Evolutionary conservation across 2,888 invertebrate genomes (phyloP), one percentile per base, ranked within the genome.

Genomic region (Neoaliturus tenellus): DNA sequence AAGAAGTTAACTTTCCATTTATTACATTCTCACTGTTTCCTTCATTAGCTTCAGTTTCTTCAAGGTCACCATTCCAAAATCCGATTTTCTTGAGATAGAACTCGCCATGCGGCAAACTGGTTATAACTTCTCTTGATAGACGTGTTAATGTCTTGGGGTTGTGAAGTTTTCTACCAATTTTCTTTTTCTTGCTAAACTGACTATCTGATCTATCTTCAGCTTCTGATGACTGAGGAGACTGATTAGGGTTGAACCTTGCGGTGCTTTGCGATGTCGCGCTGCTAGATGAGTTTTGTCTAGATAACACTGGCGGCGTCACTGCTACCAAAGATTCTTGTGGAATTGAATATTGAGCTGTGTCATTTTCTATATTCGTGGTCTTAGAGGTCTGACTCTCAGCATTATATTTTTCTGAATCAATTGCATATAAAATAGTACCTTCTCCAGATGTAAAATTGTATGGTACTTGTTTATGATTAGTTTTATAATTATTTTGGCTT

Each of bases 71-170:
- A 71, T 55, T 81, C n/a, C 80, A 73, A 31, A 85, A 81, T n/a
- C 85, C 85, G 3, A 85, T 82, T 62, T 85, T 78, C 39, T 83
- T 55, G 85, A 95, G 90, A 86, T 96, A 92, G 88, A 93, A 93
- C 28, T 92, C 91, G 75, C 96, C 96, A 89, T 93, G 95, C 3
- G 96, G 96, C 89, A 95, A 91, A 6, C 93, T 92, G 23, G 94
- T 91, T 12, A 96, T 92, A 86, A 91, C 93, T 87, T 92, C 92
- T 51, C 95, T 91, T 89, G 95, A 95, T 44, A 95, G 90, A 87
- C 95, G 93, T 87, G 93, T 93, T 82, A 96, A 90, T 39, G 93
- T 91, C 75, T 91, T 90, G 0, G 94, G 93, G 48, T 82, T 85
- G 31, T 75, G n/a, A 3, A 35, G 4, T 0, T 31, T 51, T 33